These are phyloP conservation scores for Mactromeris polynyma DNA, from an alignment of 2,888 invertebrate species.

Conservation along the genomic window DNA sequence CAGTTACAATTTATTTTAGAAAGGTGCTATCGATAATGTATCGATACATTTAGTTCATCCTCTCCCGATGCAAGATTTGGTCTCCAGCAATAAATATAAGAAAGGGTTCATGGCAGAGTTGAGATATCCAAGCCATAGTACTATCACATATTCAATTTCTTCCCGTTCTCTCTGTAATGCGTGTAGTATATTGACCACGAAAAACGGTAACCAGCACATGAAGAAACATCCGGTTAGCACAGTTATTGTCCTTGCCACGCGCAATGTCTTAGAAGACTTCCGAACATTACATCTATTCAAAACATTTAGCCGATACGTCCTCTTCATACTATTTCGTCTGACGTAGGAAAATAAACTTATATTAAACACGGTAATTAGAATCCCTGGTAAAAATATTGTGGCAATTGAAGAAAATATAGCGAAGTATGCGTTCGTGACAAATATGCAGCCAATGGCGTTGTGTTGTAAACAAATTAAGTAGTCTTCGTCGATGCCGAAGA, in stretches of 20 bases:
- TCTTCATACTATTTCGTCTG: neutral
- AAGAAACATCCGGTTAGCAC: constrained; percentile 48
- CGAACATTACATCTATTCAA: neutral
- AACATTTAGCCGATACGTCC: neutral
- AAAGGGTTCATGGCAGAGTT: constrained; percentile 55
- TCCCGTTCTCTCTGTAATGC: neutral
- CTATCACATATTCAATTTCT: constrained; percentile 10
- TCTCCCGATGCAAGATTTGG: constrained; percentile 24
- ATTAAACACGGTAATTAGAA: constrained; percentile 46
- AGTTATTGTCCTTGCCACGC: constrained; percentile 47
- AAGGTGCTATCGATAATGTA: neutral
- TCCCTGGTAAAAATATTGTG: constrained; percentile 43
- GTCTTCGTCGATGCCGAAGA: constrained; percentile 2
- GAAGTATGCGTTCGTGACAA: constrained; percentile 39
- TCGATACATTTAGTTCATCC: neutral
- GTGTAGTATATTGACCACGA: constrained; percentile 34
- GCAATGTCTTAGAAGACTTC: constrained; percentile 34
- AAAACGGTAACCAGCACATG: constrained; percentile 54
- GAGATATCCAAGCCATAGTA: constrained; percentile 51
- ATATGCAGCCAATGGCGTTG: constrained; percentile 18
- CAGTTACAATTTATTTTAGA: too few species aligned
- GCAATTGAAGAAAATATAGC: constrained; percentile 25
- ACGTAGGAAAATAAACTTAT: constrained; percentile 29
- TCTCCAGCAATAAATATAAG: constrained; percentile 32
- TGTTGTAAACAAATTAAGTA: constrained; percentile 4